Evolutionary conservation across 2,888 invertebrate species (phyloP).

Genomic region (Tetramorium bicarinatum): DNA sequence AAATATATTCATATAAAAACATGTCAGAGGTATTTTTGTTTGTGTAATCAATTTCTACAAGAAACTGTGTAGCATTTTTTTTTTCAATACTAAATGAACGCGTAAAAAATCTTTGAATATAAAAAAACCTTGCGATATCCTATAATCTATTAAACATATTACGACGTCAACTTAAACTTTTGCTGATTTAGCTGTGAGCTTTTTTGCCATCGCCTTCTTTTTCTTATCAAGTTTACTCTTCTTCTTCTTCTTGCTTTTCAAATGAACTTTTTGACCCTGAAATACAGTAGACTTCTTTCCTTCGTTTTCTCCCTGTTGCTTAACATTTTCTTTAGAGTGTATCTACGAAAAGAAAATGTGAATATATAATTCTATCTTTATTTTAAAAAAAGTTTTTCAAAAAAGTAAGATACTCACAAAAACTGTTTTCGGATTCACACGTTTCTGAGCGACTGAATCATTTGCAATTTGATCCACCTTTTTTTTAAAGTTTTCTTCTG

Average conservation of each 20-base stretch:
- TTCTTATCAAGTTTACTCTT: conserved; percentile 88
- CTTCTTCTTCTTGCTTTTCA: conserved; percentile 87
- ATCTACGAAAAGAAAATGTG: conserved; percentile 40
- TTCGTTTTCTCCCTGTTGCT: conserved; percentile 38
- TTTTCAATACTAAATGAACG: not conserved
- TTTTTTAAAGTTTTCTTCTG: too few species aligned
- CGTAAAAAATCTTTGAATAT: not conserved
- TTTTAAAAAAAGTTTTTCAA: not conserved
- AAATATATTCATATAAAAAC: not conserved
- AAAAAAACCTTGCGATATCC: not conserved
- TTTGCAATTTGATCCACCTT: too few species aligned
- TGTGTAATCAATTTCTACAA: not conserved
- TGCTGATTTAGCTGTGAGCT: conserved; percentile 85
- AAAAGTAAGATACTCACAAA: conserved; percentile 18
- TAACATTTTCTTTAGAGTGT: conserved; percentile 47
- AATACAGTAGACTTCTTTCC: conserved; percentile 79
- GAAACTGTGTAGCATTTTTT: not conserved
- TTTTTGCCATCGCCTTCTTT: conserved; percentile 88
- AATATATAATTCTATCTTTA: conserved; percentile 28
- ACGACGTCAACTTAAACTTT: conserved; percentile 14
- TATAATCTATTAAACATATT: not conserved
- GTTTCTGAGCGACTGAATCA: too few species aligned
- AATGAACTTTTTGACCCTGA: conserved; percentile 88
- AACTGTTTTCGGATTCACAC: too few species aligned
- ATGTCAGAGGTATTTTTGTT: conserved; percentile 16